Evolutionary conservation across 2,113 vertebrate genomes (phyloP), one percentile per base, ranked within the genome.

Genomic region (Fregetta grallaria): DNA sequence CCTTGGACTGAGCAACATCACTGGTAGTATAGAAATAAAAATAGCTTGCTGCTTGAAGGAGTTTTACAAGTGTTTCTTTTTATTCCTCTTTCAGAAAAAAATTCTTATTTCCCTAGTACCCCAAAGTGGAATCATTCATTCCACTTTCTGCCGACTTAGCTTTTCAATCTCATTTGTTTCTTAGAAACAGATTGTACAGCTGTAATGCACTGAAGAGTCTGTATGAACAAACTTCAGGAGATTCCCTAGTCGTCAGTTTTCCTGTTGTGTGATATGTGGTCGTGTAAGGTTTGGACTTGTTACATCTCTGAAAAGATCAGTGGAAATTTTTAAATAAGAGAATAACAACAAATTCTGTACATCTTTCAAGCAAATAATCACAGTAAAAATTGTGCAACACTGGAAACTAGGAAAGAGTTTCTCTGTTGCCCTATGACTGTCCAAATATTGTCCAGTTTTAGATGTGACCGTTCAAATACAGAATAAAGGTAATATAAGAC

Each of bases 1-100:
- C 87, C 98, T 99, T 96, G 98, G 99, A 34, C 96, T 97, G 14
- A 98, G 98, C 93, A 99, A 99, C 96, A 99, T 99, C 97, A 98
- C 99, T 97, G 99, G 99, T 99, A 97, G 91, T 65, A 7, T 17
- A 94, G 16, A 83, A 9, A 77, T 72, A 11, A 50, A 61, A 65
- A 7, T 20, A 86, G 18, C 50, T 50, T 53, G 67, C 23, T 75
- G 88, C 76, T 66, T 40, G 22, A n/a, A 66, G 67, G 92, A 78
- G 6, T 44, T 67, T 59, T 23, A 8, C 17, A 56, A 87, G 14
- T 11, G 34, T 52, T 84, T 32, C 11, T 86, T 88, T 45, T 79
- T 9, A 8, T 66, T 89, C 32, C 30, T 67, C 42, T 83, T 55
- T 89, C 79, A 71, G 86, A 59, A 73, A 55, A 62, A 70, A 63